phyloP scores from a whole-genome alignment of 2,113 vertebrate genomes.

The Thalassarche chlororhynchos region DNA sequence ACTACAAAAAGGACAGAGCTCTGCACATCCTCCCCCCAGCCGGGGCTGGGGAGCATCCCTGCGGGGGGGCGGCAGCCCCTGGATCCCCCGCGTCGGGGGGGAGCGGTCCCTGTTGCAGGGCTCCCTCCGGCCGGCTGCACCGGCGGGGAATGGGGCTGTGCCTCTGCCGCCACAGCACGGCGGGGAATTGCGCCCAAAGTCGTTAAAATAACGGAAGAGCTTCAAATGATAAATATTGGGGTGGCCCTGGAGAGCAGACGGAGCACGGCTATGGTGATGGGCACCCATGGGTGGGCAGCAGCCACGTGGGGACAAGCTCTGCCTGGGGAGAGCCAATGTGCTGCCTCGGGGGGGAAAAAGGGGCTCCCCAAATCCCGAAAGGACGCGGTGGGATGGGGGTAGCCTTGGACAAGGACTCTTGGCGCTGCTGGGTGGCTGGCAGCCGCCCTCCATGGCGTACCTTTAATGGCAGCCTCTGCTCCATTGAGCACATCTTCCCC shows the following conservation, averaged over 20 bases:
- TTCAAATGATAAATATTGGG: not conserved
- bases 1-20: not conserved
- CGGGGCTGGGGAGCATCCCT: not conserved
- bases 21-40: not conserved
- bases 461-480: not conserved
- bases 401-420: not conserved
- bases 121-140: not conserved
- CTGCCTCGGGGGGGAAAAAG: not conserved
- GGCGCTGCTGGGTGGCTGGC: not conserved
- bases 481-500: not conserved
- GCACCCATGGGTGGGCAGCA: rapidly evolving
- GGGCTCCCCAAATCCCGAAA: not conserved
- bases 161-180: not conserved
- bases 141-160: rapidly evolving
- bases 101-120: not conserved
- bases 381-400: not conserved
- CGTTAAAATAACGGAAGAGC: not conserved
- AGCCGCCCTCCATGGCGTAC: not conserved
- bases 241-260: not conserved
- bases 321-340: not conserved
- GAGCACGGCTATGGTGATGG: not conserved
- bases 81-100: rapidly evolving
- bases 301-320: not conserved
- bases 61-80: not conserved
- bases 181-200: rapidly evolving